Conservation (phyloP, 2,797 vertebrate genomes). For the Epinephelus coioides region DNA sequence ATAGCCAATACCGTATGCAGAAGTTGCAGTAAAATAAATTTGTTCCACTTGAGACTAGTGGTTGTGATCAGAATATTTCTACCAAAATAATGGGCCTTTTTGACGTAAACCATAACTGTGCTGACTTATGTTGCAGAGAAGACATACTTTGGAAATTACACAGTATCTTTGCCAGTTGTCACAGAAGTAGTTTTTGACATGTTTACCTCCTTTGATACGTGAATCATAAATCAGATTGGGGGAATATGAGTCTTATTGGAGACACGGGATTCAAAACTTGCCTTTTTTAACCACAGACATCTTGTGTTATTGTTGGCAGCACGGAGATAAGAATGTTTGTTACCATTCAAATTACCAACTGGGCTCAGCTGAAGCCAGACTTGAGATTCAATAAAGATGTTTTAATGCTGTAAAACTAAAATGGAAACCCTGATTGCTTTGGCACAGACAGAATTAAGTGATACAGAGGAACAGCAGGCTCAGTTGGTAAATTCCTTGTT, state of each 20-base stretch:
- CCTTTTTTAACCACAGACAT: slow-evolving; percentile 65
- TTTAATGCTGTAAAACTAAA: slow-evolving; percentile 72
- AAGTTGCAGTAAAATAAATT: neutral
- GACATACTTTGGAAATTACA: slow-evolving; percentile 53
- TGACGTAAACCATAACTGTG: slow-evolving; percentile 10
- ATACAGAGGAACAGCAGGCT: slow-evolving; percentile 56
- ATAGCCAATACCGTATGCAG: neutral
- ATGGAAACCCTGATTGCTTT: slow-evolving; percentile 66
- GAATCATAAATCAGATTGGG: slow-evolving; percentile 55
- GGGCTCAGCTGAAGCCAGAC: slow-evolving; percentile 52
- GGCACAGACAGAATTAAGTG: slow-evolving; percentile 51
- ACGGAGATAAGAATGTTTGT: slow-evolving; percentile 72
- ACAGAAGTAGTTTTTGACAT: slow-evolving; percentile 27
- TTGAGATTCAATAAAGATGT: slow-evolving; percentile 71
- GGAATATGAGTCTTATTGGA: slow-evolving; percentile 51
- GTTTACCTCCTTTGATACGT: slow-evolving; percentile 46
- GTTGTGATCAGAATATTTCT: slow-evolving; percentile 21
- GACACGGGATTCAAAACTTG: slow-evolving; percentile 45
- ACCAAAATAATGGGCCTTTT: slow-evolving; percentile 4
- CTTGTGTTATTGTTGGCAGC: slow-evolving; percentile 75
- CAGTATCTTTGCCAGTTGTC: slow-evolving; percentile 38
- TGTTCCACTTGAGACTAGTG: neutral
- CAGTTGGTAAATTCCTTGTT: slow-evolving; percentile 61
- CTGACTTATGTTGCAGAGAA: slow-evolving; percentile 3
- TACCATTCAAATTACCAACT: slow-evolving; percentile 61